Conservation (phyloP, 2,113 vertebrate genomes). For the Spea multiplicata region DNA sequence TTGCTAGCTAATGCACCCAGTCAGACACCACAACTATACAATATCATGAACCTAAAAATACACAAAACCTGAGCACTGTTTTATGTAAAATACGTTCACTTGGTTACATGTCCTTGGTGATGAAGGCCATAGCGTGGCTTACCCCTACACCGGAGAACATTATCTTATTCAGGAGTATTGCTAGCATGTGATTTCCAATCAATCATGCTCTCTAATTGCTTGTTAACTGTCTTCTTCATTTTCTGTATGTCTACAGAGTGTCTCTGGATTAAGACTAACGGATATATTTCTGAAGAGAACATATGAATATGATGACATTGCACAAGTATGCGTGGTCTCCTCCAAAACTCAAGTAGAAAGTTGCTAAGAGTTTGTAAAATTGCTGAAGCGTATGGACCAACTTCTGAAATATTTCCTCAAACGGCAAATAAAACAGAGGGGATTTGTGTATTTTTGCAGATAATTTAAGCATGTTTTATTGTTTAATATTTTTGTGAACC, state of each 20-base stretch:
- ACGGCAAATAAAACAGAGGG: background rate
- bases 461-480: slow-evolving; percentile 45
- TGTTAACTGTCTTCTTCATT: too few relatives aligned
- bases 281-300: slow-evolving; percentile 97
- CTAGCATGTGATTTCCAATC: too few relatives aligned
- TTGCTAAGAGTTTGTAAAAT: slow-evolving; percentile 60
- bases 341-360: slow-evolving; percentile 74
- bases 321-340: slow-evolving; percentile 93
- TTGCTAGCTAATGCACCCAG: too few relatives aligned
- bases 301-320: slow-evolving; percentile 95
- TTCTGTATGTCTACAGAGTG: slow-evolving; percentile 72
- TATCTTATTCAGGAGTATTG: too few relatives aligned
- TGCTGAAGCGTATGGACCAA: slow-evolving; percentile 54
- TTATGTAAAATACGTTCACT: too few relatives aligned
- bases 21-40: too few relatives aligned
- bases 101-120: too few relatives aligned
- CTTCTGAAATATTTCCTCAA: slow-evolving; percentile 27
- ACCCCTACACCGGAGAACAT: too few relatives aligned
- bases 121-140: too few relatives aligned
- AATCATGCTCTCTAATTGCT: background rate
- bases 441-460: slow-evolving; percentile 5
- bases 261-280: slow-evolving; percentile 91
- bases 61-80: too few relatives aligned
- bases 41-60: too few relatives aligned
- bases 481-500: slow-evolving; percentile 53